These are phyloP conservation scores for Drosophila ananassae DNA, from an alignment of 1,140 invertebrate species.

Conservation along the genomic window DNA sequence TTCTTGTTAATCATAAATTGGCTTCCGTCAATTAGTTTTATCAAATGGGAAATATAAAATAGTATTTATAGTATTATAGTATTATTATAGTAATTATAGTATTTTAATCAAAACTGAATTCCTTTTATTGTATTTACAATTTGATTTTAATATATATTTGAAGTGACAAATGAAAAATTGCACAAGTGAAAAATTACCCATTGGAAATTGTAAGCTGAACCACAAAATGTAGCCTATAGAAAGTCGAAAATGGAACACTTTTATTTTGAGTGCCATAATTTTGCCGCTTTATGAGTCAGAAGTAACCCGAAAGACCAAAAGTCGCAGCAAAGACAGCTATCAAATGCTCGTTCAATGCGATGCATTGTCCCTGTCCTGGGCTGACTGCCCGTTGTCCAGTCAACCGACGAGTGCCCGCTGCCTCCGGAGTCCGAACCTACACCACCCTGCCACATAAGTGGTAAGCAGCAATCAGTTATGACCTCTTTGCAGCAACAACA, in stretches of 20 bases:
- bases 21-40: no score
- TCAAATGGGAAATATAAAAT: no score
- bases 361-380: constrained; percentile 26
- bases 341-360: constrained; percentile 56
- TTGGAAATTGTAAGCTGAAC: not conserved
- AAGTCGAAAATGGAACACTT: not conserved
- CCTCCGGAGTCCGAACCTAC: no score
- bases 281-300: constrained; percentile 11
- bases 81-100: no score
- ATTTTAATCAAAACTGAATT: no score
- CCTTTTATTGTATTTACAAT: no score
- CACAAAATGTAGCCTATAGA: not conserved
- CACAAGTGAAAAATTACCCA: no score
- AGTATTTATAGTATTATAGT: no score
- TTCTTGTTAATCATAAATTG: no score
- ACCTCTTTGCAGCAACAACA: constrained; percentile 40
- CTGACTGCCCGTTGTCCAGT: constrained; percentile 24
- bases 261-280: constrained; percentile 12
- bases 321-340: constrained; percentile 43
- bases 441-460: constrained; percentile 45
- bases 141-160: no score
- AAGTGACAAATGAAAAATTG: no score
- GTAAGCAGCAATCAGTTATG: constrained; percentile 80
- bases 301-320: constrained; percentile 36
- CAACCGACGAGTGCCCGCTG: constrained; percentile 6